Base-by-base conservation (phyloP, 2,797 vertebrate genomes). In the Hapalemur alaotrensis region DNA sequence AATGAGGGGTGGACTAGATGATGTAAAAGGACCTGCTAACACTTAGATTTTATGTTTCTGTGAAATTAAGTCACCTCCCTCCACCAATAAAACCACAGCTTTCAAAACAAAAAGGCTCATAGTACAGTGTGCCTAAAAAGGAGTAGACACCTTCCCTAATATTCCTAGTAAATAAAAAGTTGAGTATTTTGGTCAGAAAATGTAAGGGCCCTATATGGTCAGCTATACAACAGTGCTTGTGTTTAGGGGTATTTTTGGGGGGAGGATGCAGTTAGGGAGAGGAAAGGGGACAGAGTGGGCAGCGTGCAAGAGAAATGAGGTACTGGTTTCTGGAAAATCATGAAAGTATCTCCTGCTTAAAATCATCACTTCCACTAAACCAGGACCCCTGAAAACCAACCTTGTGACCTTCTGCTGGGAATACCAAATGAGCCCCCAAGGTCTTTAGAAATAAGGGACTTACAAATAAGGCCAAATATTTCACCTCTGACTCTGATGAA, bases 401-500 rank as follows among this genome's bases (percentile, higher is more conserved):
- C 88, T 89, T 78, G 89, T 96, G 96, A 98, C 97, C 98, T 97
- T 92, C 96, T 93, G 81, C 84, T 95, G 96, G 96, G 96, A 97
- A 97, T 97, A 94, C 93, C 94, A 97, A 97, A 97, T 96, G 93
- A 98, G 96, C 96, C 97, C 96, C 97, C 52, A 70, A 98, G 98
- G 97, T 93, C 95, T 97, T 98, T 97, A 97, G 96, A 97, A 97
- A 97, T 97, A 96, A 92, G 95, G 97, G 96, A 85, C 96, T 97
- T 98, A 97, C 97, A 97, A 97, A 97, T 97, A 98, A 98, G 94
- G 91, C 96, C 89, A 97, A 98, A 94, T 97, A 97, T 98, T 98
- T 98, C 96, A 97, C 96, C 95, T 97, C 97, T 69, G 78, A 96
- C 97, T 97, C 97, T 92, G 98, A 97, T 98, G 98, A 98, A 98